phyloP scores from a whole-genome alignment of 2,797 vertebrate species.

The Gobio occitaniae region DNA sequence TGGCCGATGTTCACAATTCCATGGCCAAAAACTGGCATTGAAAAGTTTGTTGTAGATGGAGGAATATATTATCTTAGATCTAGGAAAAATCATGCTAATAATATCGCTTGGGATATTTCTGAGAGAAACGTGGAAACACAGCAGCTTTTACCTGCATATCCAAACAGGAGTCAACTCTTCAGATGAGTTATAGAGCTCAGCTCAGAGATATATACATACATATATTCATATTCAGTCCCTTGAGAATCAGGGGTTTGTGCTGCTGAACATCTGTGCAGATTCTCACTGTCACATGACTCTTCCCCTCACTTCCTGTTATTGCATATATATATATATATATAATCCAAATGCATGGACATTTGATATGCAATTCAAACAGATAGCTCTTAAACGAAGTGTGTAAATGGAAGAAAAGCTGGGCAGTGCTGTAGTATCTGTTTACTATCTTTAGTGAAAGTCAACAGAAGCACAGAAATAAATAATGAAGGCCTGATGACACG shows the following conservation, averaged over 20 bases:
- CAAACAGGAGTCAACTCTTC: not conserved
- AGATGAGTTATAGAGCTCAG: not conserved
- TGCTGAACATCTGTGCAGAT: constrained; percentile 26
- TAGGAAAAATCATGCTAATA: not conserved
- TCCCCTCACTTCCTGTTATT: not conserved
- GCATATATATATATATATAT: no score
- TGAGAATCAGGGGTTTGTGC: constrained; percentile 1
- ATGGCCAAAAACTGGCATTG: not conserved
- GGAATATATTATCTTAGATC: not conserved
- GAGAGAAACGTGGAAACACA: not conserved
- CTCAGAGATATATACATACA: not conserved
- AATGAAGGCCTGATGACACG: not conserved
- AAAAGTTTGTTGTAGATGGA: not conserved
- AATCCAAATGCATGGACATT: no score
- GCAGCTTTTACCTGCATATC: not conserved
- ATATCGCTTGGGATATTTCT: not conserved
- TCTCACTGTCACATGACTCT: not conserved
- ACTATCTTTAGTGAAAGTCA: not conserved
- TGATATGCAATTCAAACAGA: no score
- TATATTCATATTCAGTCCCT: not conserved
- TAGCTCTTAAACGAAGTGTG: no score
- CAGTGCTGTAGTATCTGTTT: not conserved
- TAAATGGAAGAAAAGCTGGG: not conserved
- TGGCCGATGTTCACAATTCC: not conserved
- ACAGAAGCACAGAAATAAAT: not conserved